A percentile compares a stretch with the other conserved stretches of the same genome.
phyloP scores from a whole-genome alignment of 2,113 vertebrate species.

The Amphiprion ocellaris region DNA sequence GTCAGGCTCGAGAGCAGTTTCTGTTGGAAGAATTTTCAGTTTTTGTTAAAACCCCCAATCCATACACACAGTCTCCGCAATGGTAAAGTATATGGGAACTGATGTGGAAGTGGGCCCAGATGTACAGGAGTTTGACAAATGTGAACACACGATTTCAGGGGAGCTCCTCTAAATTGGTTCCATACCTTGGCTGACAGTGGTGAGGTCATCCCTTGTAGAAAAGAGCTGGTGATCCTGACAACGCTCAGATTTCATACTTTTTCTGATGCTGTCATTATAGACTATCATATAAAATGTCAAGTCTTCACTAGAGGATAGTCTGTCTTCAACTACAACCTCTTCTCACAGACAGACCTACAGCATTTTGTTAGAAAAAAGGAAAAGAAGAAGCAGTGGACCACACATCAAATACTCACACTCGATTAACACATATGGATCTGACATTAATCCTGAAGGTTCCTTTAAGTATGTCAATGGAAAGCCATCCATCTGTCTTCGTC shows the following conservation, averaged over 20 bases:
- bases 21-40: constrained; percentile 57
- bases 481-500: constrained; percentile 81
- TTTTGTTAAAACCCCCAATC: constrained; percentile 68
- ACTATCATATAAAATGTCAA: constrained; percentile 44
- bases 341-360: constrained; percentile 52
- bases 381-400: constrained; percentile 42
- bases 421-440: constrained; percentile 81
- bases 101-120: constrained; percentile 73
- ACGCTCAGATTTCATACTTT: constrained; percentile 64
- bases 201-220: constrained; percentile 76
- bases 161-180: constrained; percentile 80
- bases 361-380: constrained; percentile 21
- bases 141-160: constrained; percentile 74
- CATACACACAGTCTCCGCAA: constrained; percentile 36
- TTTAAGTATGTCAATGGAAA: constrained; percentile 78
- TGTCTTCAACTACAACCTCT: constrained; percentile 54
- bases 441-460: constrained; percentile 77
- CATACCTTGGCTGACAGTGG: constrained; percentile 78
- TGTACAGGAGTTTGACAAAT: constrained; percentile 73
- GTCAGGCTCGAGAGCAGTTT: constrained; percentile 44
- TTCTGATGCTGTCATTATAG: constrained; percentile 61
- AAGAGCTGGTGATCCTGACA: constrained; percentile 53
- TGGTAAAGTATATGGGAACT: constrained; percentile 61
- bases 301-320: constrained; percentile 35
- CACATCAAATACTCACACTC: constrained; percentile 71